Percentiles rank a stretch among this genome's conserved stretches.
phyloP scores from a whole-genome alignment of 2,113 vertebrate genomes.

The Scomber scombrus region DNA sequence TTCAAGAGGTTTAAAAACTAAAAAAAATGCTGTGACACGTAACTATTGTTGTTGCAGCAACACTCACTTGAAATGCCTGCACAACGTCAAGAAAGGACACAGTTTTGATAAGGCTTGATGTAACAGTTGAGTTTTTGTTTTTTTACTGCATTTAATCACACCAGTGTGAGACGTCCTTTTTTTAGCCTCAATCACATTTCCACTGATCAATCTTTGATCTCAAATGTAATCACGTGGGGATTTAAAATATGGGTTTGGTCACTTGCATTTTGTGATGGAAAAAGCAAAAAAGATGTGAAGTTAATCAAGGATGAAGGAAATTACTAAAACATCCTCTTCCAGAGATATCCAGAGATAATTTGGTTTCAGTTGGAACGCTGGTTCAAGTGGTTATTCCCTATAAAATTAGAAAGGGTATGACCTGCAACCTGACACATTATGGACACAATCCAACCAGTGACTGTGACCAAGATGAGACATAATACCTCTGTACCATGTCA shows the following conservation, averaged over 20 bases:
- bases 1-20: not conserved
- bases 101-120: not conserved
- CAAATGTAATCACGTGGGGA: not conserved
- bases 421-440: conserved; percentile 69
- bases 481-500: conserved; percentile 52
- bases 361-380: conserved; percentile 33
- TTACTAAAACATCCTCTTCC: conserved; percentile 22
- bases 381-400: conserved; percentile 25
- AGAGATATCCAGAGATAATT: conserved; percentile 27
- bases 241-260: not conserved
- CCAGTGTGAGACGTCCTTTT: not conserved
- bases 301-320: conserved; percentile 53
- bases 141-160: not conserved
- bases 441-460: conserved; percentile 47
- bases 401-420: conserved; percentile 68
- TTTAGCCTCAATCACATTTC: not conserved
- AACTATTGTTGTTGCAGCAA: conserved; percentile 2
- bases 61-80: conserved; percentile 5
- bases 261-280: not conserved
- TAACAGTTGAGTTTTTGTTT: not conserved
- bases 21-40: not conserved
- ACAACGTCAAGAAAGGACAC: not conserved
- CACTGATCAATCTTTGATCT: not conserved
- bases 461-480: conserved; percentile 54
- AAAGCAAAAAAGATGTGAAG: conserved; percentile 5